These are phyloP conservation scores for Thrips palmi DNA, from an alignment of 1,140 invertebrate genomes.

Conservation along the genomic window DNA sequence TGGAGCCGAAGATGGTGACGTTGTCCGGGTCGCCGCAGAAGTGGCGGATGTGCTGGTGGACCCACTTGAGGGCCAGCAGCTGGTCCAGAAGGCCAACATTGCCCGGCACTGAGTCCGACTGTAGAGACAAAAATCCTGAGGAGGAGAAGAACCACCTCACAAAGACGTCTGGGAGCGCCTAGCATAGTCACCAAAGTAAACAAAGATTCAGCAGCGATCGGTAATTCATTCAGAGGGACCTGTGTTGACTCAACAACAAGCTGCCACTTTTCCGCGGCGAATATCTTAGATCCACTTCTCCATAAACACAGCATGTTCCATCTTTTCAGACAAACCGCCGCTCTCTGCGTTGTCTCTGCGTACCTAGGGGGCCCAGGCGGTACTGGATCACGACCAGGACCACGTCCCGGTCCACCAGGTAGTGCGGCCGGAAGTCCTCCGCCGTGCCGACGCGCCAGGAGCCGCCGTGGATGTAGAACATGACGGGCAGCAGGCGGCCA, in stretches of 20 bases:
- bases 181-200: too few relatives aligned
- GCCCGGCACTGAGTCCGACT: slow-evolving; percentile 22
- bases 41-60: slow-evolving; percentile 21
- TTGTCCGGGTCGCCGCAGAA: slow-evolving; percentile 17
- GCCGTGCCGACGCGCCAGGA: slow-evolving; percentile 18
- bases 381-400: slow-evolving; percentile 22
- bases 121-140: slow-evolving; percentile 22
- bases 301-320: too few relatives aligned
- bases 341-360: too few relatives aligned
- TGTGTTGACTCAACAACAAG: too few relatives aligned
- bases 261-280: too few relatives aligned
- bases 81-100: slow-evolving; percentile 30
- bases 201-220: too few relatives aligned
- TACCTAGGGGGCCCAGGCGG: slow-evolving; percentile 22
- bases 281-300: too few relatives aligned
- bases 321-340: too few relatives aligned
- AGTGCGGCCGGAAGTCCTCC: slow-evolving; percentile 14
- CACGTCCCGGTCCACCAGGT: slow-evolving; percentile 20
- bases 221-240: too few relatives aligned
- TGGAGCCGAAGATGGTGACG: slow-evolving; percentile 18
- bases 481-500: slow-evolving; percentile 15
- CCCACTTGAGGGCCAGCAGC: slow-evolving; percentile 25
- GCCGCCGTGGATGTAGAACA: slow-evolving; percentile 20
- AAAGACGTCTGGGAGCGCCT: too few relatives aligned
- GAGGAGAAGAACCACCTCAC: too few relatives aligned